Conservation (phyloP, 2,888 invertebrate species). For the Tipula unca region DNA sequence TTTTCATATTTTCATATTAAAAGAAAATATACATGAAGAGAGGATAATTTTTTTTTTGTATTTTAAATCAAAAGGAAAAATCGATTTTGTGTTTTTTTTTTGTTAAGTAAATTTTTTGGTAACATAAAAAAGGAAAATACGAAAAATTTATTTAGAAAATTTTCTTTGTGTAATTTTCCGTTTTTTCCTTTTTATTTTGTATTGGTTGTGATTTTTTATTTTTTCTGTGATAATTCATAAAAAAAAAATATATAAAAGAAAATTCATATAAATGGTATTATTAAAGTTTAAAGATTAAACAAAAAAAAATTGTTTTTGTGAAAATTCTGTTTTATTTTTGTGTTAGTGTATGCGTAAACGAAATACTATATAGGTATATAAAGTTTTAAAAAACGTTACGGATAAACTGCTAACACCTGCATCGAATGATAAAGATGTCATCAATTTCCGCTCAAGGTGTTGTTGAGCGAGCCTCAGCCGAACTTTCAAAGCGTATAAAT, state of each 20-base stretch:
- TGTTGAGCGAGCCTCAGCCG: constrained; percentile 85
- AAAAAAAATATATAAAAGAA: background rate
- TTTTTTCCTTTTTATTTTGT: background rate
- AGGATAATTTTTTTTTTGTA: background rate
- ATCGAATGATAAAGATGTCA: constrained; percentile 48
- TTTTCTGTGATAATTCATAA: background rate
- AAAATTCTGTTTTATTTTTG: background rate
- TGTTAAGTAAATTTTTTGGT: background rate
- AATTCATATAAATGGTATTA: background rate
- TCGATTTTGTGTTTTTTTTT: background rate
- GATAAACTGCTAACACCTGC: background rate
- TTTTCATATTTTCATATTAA: background rate
- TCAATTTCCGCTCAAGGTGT: constrained; percentile 83
- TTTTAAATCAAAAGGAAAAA: constrained; percentile 8
- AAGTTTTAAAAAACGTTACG: background rate
- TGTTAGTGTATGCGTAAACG: background rate
- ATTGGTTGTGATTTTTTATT: background rate
- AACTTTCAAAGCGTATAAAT: constrained; percentile 81
- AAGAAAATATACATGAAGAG: background rate
- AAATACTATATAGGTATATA: no score
- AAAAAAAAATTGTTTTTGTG: background rate
- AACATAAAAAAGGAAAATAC: background rate
- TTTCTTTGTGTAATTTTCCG: background rate
- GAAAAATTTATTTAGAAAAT: background rate
- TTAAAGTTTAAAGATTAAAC: constrained; percentile 14